Evolutionary conservation across 2,888 invertebrate genomes (phyloP).

Genomic region (Scaptomyza reducta): DNA sequence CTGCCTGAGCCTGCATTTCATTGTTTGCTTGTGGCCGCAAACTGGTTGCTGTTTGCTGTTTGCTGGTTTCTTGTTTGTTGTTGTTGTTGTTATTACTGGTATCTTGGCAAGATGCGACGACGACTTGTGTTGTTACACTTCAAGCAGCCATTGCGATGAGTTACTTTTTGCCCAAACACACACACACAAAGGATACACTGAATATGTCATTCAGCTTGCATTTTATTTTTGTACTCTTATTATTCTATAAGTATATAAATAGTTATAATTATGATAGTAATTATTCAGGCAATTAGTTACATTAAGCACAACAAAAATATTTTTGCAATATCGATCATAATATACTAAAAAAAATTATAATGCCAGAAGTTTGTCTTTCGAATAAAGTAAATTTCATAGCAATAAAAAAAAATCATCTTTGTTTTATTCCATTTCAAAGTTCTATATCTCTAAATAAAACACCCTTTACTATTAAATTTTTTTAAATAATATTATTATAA

Average conservation of each 20-base stretch:
- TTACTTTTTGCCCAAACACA: slow-evolving; percentile 2
- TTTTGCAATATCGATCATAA: too few species aligned
- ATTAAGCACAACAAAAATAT: too few species aligned
- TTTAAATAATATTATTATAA: too few species aligned
- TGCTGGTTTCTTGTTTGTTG: slow-evolving; percentile 35
- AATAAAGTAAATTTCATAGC: too few species aligned
- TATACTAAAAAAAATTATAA: too few species aligned
- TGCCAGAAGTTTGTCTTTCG: too few species aligned
- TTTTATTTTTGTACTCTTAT: not conserved
- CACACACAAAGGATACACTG: not conserved
- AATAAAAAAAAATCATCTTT: too few species aligned
- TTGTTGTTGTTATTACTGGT: slow-evolving; percentile 29
- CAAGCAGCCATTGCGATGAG: slow-evolving; percentile 54
- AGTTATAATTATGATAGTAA: not conserved
- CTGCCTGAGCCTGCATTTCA: slow-evolving; percentile 17
- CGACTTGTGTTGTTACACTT: slow-evolving; percentile 81
- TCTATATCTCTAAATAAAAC: too few species aligned
- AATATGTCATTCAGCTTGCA: slow-evolving; percentile 5
- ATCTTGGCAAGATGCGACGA: slow-evolving; percentile 41
- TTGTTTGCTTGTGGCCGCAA: slow-evolving; percentile 15
- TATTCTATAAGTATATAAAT: not conserved
- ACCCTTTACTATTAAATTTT: too few species aligned
- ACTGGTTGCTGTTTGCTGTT: slow-evolving; percentile 50
- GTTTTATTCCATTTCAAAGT: too few species aligned
- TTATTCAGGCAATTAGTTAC: not conserved